Evolutionary conservation across 2,888 invertebrate species (phyloP), one percentile per base, ranked within the genome.

Genomic region (Neuroscelio doddi): DNA sequence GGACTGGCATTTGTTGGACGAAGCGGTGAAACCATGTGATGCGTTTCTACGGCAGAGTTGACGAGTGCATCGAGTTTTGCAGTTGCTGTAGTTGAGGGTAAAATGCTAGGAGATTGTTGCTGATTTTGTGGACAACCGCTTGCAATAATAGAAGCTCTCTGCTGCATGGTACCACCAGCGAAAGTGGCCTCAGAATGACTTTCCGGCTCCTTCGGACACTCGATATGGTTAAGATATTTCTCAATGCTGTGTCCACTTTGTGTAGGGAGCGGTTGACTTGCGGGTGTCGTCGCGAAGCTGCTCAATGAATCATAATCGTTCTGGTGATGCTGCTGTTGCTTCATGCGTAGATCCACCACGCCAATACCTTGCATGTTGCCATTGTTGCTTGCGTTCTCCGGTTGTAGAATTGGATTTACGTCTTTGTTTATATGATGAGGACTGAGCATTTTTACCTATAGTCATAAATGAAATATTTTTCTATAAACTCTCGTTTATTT

Each of bases 341-440:
- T 92, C 86, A 91, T 90, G 15, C 91, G 85, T 38, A 91, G 86
- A 84, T 91, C 92, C 57, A 91, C 90, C n/a, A 89, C 90, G 68
- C 80, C 82, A 1, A 80, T 77, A 10, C 77, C 80, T 26, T n/a
- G 36, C 1, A 36, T 36, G 36, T 14, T 14, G 52, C 55, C 72
- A 14, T 69, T 75, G 5, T 71, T 61, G 2, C 73, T 65, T 4
- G 59, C 70, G 7, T 64, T 57, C 36, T 80, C 77, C 62, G 63
- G 65, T n/a, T 78, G 59, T 44, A 81, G 57, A 27, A 82, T 77
- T 36, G 74, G 34, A 65, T 69, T 79, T 7, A 74, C 45, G 46
- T 83, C 83, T 68, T 82, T 81, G 66, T 72, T 81, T 52, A 82
- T 76, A 61, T 74, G 80, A 65, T 78, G 82, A 5, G 82, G 79